A percentile compares a stretch with the other conserved stretches of the same genome.
These are phyloP conservation scores for Tetramorium parvispinum DNA, from an alignment of 1,140 invertebrate genomes.

Conservation along the genomic window DNA sequence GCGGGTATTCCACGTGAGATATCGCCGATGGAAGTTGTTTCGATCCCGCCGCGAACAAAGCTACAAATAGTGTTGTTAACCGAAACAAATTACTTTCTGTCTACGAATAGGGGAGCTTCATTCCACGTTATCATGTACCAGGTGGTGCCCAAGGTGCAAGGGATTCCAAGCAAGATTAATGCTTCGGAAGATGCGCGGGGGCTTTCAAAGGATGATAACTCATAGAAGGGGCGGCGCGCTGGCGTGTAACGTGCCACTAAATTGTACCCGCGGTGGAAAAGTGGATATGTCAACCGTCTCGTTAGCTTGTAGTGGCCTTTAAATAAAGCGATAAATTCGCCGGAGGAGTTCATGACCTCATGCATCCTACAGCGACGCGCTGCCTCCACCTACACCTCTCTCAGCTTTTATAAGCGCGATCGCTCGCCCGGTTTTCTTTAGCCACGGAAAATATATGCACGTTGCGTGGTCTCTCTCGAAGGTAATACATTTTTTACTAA, in stretches of 20 bases:
- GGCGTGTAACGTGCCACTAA: constrained; percentile 71
- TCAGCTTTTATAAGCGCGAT: constrained; percentile 1
- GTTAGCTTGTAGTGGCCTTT: constrained; percentile 72
- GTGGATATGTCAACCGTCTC: constrained; percentile 70
- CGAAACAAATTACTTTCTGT: constrained; percentile 62
- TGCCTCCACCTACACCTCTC: neutral
- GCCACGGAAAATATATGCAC: neutral
- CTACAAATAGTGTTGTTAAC: constrained; percentile 62
- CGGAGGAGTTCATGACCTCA: constrained; percentile 44
- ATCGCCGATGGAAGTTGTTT: constrained; percentile 44
- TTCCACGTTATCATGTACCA: constrained; percentile 63
- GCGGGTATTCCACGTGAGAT: constrained; percentile 37
- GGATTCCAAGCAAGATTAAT: constrained; percentile 74
- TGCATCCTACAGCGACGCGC: constrained; percentile 8
- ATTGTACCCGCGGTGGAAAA: constrained; percentile 71
- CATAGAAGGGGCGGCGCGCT: constrained; percentile 53
- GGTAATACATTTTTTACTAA: constrained; percentile 23
- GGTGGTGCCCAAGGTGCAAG: constrained; percentile 53
- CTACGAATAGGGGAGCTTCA: constrained; percentile 66
- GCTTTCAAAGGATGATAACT: constrained; percentile 73
- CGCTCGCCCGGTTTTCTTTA: neutral
- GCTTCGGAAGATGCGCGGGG: constrained; percentile 68
- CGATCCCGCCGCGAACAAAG: constrained; percentile 47
- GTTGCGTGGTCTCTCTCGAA: neutral
- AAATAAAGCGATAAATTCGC: constrained; percentile 78